Conservation (phyloP, 1,140 invertebrate species). For the Drosophila oshimai region DNA sequence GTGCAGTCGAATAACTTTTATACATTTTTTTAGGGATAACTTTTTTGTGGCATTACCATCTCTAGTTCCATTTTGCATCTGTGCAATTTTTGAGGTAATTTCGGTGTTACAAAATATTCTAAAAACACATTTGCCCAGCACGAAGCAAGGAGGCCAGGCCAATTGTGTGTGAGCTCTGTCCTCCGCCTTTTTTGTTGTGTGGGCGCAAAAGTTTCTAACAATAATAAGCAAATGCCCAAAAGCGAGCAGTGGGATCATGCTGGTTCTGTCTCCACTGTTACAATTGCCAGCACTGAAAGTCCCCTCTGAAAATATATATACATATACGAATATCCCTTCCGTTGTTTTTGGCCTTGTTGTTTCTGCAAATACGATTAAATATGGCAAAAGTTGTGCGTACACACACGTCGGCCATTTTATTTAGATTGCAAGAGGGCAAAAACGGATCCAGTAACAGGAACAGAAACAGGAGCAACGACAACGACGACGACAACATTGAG, state of each 20-base stretch:
- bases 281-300: conserved; percentile 45
- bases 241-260: conserved; percentile 37
- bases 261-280: conserved; percentile 4
- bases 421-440: conserved; percentile 63
- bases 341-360: conserved; percentile 38
- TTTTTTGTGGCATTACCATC: conserved; percentile 28
- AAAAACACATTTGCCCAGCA: conserved; percentile 54
- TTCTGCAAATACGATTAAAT: conserved; percentile 73
- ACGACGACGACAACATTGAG: conserved; percentile 49
- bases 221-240: conserved; percentile 80
- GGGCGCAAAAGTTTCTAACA: conserved; percentile 75
- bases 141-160: conserved; percentile 21
- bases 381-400: conserved; percentile 79
- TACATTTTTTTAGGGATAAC: too few species aligned
- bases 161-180: conserved; percentile 30
- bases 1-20: too few species aligned
- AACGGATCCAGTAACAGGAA: conserved; percentile 51
- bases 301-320: conserved; percentile 7
- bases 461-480: conserved; percentile 22
- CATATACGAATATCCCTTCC: conserved; percentile 1
- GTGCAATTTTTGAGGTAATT: conserved; percentile 43
- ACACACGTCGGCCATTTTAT: conserved; percentile 77
- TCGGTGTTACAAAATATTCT: conserved; percentile 57
- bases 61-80: conserved; percentile 42
- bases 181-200: conserved; percentile 31